A percentile compares a stretch with the other conserved stretches of the same genome.
These are phyloP conservation scores for Patella depressa DNA, from an alignment of 2,888 invertebrate species.

Conservation along the genomic window DNA sequence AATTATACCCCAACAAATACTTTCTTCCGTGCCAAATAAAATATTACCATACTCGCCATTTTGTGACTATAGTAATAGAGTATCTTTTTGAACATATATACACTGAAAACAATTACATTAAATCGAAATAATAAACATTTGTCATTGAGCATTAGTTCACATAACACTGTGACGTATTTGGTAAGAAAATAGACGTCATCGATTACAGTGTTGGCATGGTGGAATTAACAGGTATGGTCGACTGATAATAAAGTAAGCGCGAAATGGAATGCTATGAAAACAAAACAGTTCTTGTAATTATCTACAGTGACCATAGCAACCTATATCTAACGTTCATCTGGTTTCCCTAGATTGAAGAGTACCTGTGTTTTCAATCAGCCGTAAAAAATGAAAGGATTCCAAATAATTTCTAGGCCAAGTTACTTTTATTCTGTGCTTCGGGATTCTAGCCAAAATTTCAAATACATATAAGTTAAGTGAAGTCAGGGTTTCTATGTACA, in stretches of 20 bases:
- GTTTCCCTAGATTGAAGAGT: background rate
- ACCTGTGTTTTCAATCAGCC: conserved; percentile 11
- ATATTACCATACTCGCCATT: too few species aligned
- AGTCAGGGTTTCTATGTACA: too few species aligned
- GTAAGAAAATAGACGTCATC: conserved; percentile 1
- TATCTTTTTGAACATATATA: too few species aligned
- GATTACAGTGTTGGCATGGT: background rate
- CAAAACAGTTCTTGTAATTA: background rate
- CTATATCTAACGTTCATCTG: background rate
- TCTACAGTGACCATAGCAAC: conserved; percentile 5
- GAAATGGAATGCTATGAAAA: background rate
- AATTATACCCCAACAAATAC: too few species aligned
- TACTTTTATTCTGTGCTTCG: background rate
- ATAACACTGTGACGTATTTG: background rate
- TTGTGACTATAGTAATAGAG: too few species aligned
- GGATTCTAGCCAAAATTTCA: too few species aligned
- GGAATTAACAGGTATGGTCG: background rate
- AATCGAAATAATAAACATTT: too few species aligned
- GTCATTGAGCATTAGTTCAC: background rate
- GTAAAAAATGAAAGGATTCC: background rate
- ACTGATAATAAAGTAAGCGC: background rate
- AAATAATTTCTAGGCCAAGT: background rate
- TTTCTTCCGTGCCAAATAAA: too few species aligned
- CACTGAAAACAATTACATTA: too few species aligned
- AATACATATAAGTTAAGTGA: too few species aligned